These are phyloP conservation scores for Patagioenas fasciata DNA, from an alignment of 2,113 vertebrate species.

Conservation along the genomic window DNA sequence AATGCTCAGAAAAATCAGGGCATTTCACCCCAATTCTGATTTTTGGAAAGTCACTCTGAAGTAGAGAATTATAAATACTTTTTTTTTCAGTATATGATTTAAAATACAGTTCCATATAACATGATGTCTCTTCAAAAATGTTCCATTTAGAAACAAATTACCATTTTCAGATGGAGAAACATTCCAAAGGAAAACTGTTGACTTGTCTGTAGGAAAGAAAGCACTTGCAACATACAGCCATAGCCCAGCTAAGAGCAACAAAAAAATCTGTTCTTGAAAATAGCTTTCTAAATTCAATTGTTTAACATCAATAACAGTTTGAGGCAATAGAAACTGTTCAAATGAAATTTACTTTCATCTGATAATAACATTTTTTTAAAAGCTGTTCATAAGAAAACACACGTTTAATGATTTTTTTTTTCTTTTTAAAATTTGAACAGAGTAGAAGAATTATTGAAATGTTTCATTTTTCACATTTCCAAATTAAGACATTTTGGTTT, in stretches of 20 bases:
- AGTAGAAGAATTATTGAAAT: not conserved
- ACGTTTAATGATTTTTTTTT: not conserved
- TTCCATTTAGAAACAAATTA: not conserved
- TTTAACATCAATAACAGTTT: not conserved
- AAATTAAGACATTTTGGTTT: not conserved
- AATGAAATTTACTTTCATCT: not conserved
- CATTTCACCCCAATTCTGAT: not conserved
- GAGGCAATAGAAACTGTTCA: not conserved
- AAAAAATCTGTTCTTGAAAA: not conserved
- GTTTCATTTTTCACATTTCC: not conserved
- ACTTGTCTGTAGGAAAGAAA: not conserved
- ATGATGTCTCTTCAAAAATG: not conserved
- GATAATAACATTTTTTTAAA: not conserved
- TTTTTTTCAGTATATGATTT: not conserved
- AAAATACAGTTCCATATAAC: not conserved
- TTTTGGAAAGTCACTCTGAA: not conserved
- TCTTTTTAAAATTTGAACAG: not conserved
- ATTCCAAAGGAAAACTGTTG: not conserved
- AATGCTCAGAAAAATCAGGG: not conserved
- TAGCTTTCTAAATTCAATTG: not conserved
- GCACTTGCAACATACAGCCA: not conserved
- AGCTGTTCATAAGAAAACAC: not conserved
- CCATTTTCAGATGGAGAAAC: not conserved
- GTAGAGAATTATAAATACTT: not conserved
- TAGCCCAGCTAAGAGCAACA: not conserved